Base-by-base conservation (phyloP, 2,113 vertebrate genomes). In the Nematolebias whitei region DNA sequence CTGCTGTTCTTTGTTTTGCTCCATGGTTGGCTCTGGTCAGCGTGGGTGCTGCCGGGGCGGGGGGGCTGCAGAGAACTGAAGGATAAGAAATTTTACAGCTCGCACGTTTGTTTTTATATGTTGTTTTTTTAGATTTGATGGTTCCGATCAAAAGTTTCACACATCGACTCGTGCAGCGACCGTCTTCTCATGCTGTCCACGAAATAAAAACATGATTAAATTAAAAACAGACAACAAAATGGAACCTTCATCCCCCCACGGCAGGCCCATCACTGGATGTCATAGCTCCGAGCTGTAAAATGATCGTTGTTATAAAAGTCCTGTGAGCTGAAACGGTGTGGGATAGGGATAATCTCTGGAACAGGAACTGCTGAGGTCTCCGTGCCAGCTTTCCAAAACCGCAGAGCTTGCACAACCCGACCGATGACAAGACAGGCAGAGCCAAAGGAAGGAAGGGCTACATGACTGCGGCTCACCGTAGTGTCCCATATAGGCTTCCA, bases 261-360 rank as follows among this genome's bases (percentile, higher is more conserved):
- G 69, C 78, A 45, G 72, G 73, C 22, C 20, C 72, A 84, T 80
- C 71, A 18, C 64, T 81, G 79, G 74, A 64, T 85, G 84, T 82
- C 78, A 60, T 65, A 44, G 60, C 63, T 67, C 43, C 64, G 24
- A 84, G 84, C 78, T 80, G 62, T 84, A 76, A 86, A 86, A 88
- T 76, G 67, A 90, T 85, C 76, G 87, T 92, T 78, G 86, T 71
- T 49, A 80, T 90, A 86, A 92, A 86, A 84, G 76, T 81, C 76
- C 74, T 79, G 63, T 75, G 86, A 90, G 80, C 73, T 80, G 60
- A 41, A 84, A 64, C 71, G 56, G 80, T 54, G 76, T 72, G 68
- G 68, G 47, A 49, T 64, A 63, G 71, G 73, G 85, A 86, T 75
- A 82, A 77, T 57, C 9, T 35, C 74, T 84, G 62, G 88, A 85